Percentiles rank a stretch among this genome's conserved stretches.
phyloP scores from a whole-genome alignment of 2,113 vertebrate genomes.

The Gallinago undulata region DNA sequence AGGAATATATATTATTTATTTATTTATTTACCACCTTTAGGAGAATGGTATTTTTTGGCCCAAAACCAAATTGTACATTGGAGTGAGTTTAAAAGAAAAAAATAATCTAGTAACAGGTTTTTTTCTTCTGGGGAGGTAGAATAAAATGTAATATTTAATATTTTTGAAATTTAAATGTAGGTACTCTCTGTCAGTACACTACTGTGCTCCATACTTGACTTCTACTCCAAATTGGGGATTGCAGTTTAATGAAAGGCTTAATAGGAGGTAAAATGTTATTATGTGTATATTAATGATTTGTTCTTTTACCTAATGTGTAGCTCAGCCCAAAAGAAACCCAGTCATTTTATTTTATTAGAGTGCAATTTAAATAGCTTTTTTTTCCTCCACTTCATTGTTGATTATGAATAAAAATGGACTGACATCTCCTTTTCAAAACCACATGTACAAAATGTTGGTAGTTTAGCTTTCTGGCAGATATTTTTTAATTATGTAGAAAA shows the following conservation, averaged over 20 bases:
- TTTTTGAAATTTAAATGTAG: not conserved
- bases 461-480: not conserved
- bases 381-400: accelerated
- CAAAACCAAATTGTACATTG: not conserved
- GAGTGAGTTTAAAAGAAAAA: not conserved
- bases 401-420: not conserved
- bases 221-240: not conserved
- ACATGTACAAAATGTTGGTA: not conserved
- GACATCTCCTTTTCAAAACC: not conserved
- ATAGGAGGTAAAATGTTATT: not conserved
- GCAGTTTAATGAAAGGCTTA: not conserved
- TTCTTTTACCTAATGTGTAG: not conserved
- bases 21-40: not conserved
- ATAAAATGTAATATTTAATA: not conserved
- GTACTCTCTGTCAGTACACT: not conserved
- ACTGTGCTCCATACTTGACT: not conserved
- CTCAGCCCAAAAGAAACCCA: not conserved
- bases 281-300: not conserved
- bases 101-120: not conserved
- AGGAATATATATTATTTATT: not conserved
- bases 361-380: not conserved
- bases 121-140: not conserved
- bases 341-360: not conserved
- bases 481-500: not conserved
- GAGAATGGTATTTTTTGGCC: not conserved